Base-by-base conservation (phyloP, 1,140 invertebrate species). In the Trichonephila clavipes region DNA sequence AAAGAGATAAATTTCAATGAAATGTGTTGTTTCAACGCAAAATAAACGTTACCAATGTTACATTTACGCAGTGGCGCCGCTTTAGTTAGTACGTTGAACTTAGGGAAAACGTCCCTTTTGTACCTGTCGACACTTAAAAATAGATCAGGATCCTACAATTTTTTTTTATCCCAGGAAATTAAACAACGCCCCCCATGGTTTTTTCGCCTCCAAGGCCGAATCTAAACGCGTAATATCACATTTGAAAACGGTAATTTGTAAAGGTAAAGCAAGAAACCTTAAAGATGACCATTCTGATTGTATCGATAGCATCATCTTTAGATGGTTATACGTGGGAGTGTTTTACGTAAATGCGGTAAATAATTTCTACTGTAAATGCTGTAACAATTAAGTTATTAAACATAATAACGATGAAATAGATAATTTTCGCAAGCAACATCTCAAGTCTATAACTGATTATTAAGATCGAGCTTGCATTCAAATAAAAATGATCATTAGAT, bases 11-110 rank as follows among this genome's bases (percentile, higher is more conserved):
- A 77, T 77, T 77, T 40, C 34, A 40, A 77, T 77, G 72, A 77
- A 40, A 77, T 77, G 72, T 34, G 72, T 77, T 77, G 72, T 77
- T 77, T 77, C 28, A 77, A 77, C 72, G 72, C 12, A 77, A 77
- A 77, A 69, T 69, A 77, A 77, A 77, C 72, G n/a, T 77, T 77
- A 34, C 34, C 40, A 69, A 69, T 24, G 66, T 28, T 69, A n/a
- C 24, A 28, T 21, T 77, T 77, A 34, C 24, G 34, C 34, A 77
- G 72, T 77, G 72, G 72, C 72, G 72, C 72, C 28, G 28, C 72
- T 77, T 77, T 77, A 40, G 72, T 40, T 77, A 77, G 72, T 16
- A 16, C 72, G 18, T 77, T 77, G 72, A 77, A 77, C 72, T 77
- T 34, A 8, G 72, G 34, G 34, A 28, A 72, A 72, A 34, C 12